These are phyloP conservation scores for Ectemnius continuus DNA, from an alignment of 2,888 invertebrate species.

Conservation along the genomic window DNA sequence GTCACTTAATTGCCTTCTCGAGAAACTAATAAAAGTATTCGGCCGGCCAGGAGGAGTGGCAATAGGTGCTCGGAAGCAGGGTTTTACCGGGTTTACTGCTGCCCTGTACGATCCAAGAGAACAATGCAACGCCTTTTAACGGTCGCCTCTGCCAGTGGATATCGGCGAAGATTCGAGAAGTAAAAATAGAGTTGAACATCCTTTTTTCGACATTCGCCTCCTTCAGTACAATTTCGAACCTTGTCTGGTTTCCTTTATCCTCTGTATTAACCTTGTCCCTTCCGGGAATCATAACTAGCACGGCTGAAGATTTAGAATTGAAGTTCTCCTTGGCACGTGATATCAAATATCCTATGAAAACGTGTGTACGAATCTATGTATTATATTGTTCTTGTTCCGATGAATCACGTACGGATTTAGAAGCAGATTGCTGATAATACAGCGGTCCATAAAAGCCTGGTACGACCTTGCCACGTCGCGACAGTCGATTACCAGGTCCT, in stretches of 20 bases:
- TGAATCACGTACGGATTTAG: too few species aligned
- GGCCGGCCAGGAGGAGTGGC: conserved; percentile 21
- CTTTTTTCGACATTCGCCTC: conserved; percentile 58
- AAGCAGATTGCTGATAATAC: too few species aligned
- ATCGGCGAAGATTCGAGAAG: conserved; percentile 45
- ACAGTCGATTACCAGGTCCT: background rate
- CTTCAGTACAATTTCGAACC: conserved; percentile 61
- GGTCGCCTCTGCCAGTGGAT: conserved; percentile 36
- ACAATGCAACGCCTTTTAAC: conserved; percentile 55
- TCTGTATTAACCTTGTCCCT: background rate
- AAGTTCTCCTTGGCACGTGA: too few species aligned
- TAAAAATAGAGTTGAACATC: conserved; percentile 32
- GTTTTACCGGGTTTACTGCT: conserved; percentile 17
- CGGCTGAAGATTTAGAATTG: too few species aligned
- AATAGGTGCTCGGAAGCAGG: conserved; percentile 19
- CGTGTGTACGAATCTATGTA: too few species aligned
- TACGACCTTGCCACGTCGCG: background rate
- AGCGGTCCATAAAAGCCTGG: too few species aligned
- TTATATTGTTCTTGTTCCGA: too few species aligned
- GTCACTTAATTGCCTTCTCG: conserved; percentile 66
- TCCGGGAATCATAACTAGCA: too few species aligned
- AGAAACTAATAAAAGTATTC: conserved; percentile 70
- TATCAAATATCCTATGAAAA: too few species aligned
- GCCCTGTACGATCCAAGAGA: conserved; percentile 30
- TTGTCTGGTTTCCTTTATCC: background rate